These are phyloP conservation scores for Zaprionus obscuricornis DNA, from an alignment of 2,888 invertebrate genomes.

Conservation along the genomic window DNA sequence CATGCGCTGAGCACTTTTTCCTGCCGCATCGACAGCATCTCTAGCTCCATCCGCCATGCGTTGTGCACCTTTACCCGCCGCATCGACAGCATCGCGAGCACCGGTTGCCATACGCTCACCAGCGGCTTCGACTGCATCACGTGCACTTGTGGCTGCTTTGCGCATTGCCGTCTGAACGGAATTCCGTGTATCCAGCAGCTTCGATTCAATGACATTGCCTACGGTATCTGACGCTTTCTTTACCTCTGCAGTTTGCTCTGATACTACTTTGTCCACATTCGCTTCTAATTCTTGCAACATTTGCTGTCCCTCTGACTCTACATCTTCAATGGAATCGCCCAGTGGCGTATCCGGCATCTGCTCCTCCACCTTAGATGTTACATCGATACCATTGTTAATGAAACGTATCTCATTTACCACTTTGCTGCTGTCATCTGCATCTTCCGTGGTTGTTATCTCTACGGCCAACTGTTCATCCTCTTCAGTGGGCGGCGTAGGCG, in stretches of 20 bases:
- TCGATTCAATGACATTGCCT: slow-evolving; percentile 39
- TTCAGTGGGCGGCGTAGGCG: slow-evolving; percentile 74
- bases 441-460: slow-evolving; percentile 79
- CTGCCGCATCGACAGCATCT: slow-evolving; percentile 61
- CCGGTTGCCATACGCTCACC: slow-evolving; percentile 53
- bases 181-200: slow-evolving; percentile 43
- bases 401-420: slow-evolving; percentile 82
- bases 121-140: slow-evolving; percentile 44
- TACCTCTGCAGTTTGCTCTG: slow-evolving; percentile 41
- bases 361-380: slow-evolving; percentile 78
- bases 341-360: slow-evolving; percentile 62
- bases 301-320: slow-evolving; percentile 55
- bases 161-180: slow-evolving; percentile 52
- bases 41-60: slow-evolving; percentile 66
- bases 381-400: slow-evolving; percentile 83
- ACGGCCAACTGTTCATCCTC: slow-evolving; percentile 81
- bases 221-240: slow-evolving; percentile 25
- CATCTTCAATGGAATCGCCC: slow-evolving; percentile 51
- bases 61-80: slow-evolving; percentile 57
- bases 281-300: slow-evolving; percentile 45
- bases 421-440: slow-evolving; percentile 74
- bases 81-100: slow-evolving; percentile 57
- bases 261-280: slow-evolving; percentile 51
- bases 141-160: slow-evolving; percentile 56
- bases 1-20: slow-evolving; percentile 58